Conservation (phyloP, 2,113 vertebrate genomes). For the Malurus elegans region DNA sequence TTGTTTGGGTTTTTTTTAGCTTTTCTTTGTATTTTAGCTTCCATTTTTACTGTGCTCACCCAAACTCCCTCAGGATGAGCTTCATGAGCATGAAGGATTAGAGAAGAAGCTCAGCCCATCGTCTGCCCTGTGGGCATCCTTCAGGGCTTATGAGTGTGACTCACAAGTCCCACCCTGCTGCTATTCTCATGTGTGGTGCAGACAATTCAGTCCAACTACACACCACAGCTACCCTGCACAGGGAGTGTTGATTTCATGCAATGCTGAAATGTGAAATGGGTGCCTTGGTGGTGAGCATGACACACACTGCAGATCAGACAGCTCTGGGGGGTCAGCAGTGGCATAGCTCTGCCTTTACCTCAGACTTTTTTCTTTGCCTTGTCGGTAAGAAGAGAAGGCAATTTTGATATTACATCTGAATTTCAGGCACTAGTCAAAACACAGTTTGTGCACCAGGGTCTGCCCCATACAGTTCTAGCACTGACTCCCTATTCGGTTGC, state of each 20-base stretch:
- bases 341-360: neutral
- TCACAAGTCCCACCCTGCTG: fast-evolving
- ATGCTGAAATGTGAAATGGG: fast-evolving
- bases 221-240: neutral
- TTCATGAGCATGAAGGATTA: neutral
- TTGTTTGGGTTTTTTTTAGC: neutral
- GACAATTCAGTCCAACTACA: neutral
- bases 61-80: neutral
- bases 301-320: neutral
- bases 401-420: neutral
- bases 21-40: neutral
- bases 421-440: neutral
- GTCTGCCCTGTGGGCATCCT: neutral
- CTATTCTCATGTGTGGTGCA: fast-evolving
- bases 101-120: neutral
- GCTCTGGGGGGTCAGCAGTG: neutral
- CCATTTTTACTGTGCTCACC: neutral
- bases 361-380: neutral
- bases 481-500: neutral
- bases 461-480: neutral
- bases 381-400: fast-evolving
- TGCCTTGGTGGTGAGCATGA: neutral
- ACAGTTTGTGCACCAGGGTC: neutral
- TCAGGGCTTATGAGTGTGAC: neutral
- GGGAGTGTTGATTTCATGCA: fast-evolving